phyloP scores from a whole-genome alignment of 2,888 invertebrate species.

The Penaeus monodon region DNA sequence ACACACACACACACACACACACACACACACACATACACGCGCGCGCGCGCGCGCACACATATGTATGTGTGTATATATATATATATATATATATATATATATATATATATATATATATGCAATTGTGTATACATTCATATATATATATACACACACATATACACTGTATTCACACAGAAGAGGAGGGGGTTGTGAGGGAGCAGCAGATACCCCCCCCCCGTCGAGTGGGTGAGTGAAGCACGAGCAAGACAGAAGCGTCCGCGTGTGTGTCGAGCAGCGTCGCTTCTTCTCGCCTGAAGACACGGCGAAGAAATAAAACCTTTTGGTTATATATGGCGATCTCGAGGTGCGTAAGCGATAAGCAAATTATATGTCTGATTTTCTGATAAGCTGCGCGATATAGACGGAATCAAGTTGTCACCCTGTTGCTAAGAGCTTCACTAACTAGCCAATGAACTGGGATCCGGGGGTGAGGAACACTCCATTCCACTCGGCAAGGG shows the following conservation, averaged over 20 bases:
- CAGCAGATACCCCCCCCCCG: background rate
- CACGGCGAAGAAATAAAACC: too few relatives aligned
- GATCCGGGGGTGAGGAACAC: background rate
- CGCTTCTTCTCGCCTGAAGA: too few relatives aligned
- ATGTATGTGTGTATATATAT: background rate
- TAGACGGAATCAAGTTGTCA: constrained; percentile 5
- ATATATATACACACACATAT: background rate
- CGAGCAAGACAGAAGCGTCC: background rate
- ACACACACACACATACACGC: background rate
- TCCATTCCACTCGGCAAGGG: background rate
- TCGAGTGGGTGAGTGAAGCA: background rate
- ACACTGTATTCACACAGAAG: background rate
- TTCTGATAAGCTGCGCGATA: too few relatives aligned
- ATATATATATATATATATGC: constrained; percentile 14
- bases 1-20: too few relatives aligned
- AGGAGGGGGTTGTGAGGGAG: background rate
- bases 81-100: constrained; percentile 16
- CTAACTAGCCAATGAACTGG: constrained; percentile 19
- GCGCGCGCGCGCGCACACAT: background rate
- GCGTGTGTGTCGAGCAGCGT: too few relatives aligned
- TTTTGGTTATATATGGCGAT: too few relatives aligned
- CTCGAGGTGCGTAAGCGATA: too few relatives aligned
- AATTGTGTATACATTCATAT: constrained; percentile 14
- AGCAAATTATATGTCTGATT: too few relatives aligned
- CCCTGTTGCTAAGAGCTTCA: background rate